Evolutionary conservation across 2,888 invertebrate species (phyloP), one percentile per base, ranked within the genome.

Genomic region (Drosophila diplacantha): DNA sequence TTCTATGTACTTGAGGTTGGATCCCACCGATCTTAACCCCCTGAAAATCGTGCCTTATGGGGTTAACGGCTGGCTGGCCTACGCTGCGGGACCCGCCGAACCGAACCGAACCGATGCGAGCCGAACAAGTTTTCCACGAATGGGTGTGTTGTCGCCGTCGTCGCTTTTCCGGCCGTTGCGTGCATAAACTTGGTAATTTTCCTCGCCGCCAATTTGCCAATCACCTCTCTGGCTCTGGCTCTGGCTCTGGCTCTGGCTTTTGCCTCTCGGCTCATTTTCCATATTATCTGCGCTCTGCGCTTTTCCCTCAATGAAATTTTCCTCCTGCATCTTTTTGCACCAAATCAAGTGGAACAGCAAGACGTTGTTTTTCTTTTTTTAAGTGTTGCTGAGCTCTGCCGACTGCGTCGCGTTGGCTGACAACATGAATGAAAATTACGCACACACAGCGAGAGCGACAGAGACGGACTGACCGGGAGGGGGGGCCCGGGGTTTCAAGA

Each of bases 351-450:
- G 32, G 24, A 73, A 71, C 18, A 35, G 26, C 22, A 31, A 56
- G 32, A 24, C 4, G 34, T 35, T n/a, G 12, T 12, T 2, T 1
- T 6, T 11, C 3, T 44, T 44, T 44, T 18, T 52, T 51, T 26
- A 16, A 50, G 50, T 51, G 79, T 63, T 44, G 70, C 54, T 67
- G 67, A 29, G 31, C 44, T 38, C 37, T 52, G 56, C 46, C 41
- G 47, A 32, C 74, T 62, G 67, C 73, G 63, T 71, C 73, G 81
- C 72, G 80, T 69, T 78, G 83, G 72, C 82, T 80, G 73, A 75
- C 81, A 74, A 80, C 68, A 78, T 78, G 78, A 78, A 78, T 78
- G 78, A 78, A 78, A 80, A 83, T 67, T 82, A 78, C 83, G 81
- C 78, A 78, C 77, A 72, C 72, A 72, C 14, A 59, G 20, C 14